A percentile compares a stretch with the other conserved stretches of the same genome.
Evolutionary conservation across 2,113 vertebrate genomes (phyloP).

Genomic region (Ursus arctos): DNA sequence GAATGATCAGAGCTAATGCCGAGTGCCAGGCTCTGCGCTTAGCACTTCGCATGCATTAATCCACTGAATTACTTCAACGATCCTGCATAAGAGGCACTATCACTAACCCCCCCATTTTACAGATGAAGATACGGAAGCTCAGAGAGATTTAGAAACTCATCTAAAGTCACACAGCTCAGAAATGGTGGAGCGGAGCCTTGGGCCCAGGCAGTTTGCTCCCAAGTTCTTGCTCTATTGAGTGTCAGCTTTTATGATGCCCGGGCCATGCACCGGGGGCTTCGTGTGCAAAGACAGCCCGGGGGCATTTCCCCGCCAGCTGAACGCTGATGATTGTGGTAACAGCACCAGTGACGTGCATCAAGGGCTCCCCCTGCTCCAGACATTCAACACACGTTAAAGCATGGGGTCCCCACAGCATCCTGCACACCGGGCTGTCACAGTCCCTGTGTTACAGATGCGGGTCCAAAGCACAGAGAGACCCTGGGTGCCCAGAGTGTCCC

Average conservation of each 20-base stretch:
- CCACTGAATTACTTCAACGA: neutral
- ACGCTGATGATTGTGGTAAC: rapidly evolving
- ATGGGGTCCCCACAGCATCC: neutral
- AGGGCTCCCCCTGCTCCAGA: rapidly evolving
- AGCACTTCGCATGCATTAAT: neutral
- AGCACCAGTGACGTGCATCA: rapidly evolving
- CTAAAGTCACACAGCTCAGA: neutral
- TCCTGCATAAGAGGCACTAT: neutral
- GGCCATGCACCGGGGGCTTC: neutral
- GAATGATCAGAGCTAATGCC: rapidly evolving
- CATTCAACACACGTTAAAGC: rapidly evolving
- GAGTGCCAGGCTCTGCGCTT: too few species aligned
- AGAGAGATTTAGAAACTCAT: neutral
- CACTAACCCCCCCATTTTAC: neutral
- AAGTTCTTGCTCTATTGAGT: neutral
- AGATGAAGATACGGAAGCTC: neutral
- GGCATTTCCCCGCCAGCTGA: neutral
- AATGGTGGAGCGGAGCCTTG: neutral
- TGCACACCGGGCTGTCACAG: neutral
- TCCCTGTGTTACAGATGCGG: neutral
- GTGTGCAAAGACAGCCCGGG: too few species aligned
- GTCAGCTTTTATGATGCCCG: rapidly evolving
- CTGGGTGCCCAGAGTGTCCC: neutral
- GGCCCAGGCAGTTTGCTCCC: neutral
- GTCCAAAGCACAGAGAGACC: neutral